Percentiles rank a stretch among this genome's conserved stretches.
Evolutionary conservation across 2,797 vertebrate species (phyloP).

Genomic region (Callimico goeldii): DNA sequence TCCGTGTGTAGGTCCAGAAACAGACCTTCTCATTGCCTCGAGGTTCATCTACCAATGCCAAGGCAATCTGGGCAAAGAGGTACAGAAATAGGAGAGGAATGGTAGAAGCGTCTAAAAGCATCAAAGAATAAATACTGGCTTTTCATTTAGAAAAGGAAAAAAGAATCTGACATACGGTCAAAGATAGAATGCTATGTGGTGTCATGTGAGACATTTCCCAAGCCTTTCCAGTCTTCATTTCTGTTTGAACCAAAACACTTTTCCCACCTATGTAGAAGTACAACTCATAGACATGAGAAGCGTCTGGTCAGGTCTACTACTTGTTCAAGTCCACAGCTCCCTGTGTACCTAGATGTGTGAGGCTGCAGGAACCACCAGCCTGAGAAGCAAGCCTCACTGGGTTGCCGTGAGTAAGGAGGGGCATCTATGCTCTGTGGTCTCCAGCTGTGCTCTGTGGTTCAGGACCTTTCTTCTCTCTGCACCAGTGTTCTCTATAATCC

Average conservation of each 20-base stretch:
- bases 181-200: background rate
- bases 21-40: too few species aligned
- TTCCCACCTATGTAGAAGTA: background rate
- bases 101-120: background rate
- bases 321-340: fast-evolving
- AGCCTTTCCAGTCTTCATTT: too few species aligned
- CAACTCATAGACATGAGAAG: background rate
- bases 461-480: background rate
- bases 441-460: background rate
- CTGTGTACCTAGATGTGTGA: fast-evolving
- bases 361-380: background rate
- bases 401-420: fast-evolving
- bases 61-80: background rate
- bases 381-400: too few species aligned
- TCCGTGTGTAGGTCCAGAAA: fast-evolving
- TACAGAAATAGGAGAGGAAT: background rate
- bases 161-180: background rate
- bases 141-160: background rate
- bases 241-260: background rate
- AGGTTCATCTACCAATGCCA: background rate
- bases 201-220: background rate
- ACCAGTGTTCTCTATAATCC: background rate
- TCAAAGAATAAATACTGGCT: background rate
- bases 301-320: fast-evolving
- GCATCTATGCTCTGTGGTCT: background rate